phyloP scores from a whole-genome alignment of 1,140 invertebrate species.

The Diprion similis region DNA sequence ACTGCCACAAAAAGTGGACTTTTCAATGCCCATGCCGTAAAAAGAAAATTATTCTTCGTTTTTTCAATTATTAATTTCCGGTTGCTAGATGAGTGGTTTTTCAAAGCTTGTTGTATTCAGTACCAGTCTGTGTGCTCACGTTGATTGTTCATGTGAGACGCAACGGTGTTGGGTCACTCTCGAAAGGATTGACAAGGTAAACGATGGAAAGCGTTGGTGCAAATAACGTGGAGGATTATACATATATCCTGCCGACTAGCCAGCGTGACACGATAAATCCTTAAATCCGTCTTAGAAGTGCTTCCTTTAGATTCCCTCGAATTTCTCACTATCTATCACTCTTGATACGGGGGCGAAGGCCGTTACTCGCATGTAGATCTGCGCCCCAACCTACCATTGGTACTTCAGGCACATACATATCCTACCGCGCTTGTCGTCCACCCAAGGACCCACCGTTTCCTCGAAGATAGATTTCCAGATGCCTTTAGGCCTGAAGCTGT shows the following conservation, averaged over 20 bases:
- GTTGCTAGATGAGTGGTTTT: too few relatives aligned
- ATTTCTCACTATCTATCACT: constrained; percentile 5
- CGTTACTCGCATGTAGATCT: background rate
- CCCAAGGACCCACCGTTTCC: background rate
- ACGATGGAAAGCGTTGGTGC: background rate
- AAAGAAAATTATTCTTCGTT: too few relatives aligned
- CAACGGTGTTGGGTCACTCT: too few relatives aligned
- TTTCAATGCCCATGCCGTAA: too few relatives aligned
- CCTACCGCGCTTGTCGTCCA: background rate
- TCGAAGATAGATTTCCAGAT: background rate
- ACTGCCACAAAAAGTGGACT: too few relatives aligned
- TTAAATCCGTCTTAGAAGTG: background rate
- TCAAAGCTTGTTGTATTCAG: too few relatives aligned
- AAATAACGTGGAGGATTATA: constrained; percentile 1
- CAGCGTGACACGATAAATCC: background rate
- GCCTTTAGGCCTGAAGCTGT: background rate
- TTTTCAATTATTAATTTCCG: too few relatives aligned
- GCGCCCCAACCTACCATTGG: background rate
- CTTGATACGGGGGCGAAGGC: background rate
- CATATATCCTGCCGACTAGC: background rate
- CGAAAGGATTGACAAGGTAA: too few relatives aligned
- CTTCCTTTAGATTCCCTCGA: background rate
- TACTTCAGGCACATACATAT: background rate
- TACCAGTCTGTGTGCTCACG: too few relatives aligned
- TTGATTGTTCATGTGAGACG: too few relatives aligned